Evolutionary conservation across 2,888 invertebrate species (phyloP), one percentile per base, ranked within the genome.

Genomic region (Rugalucina vietnamica): DNA sequence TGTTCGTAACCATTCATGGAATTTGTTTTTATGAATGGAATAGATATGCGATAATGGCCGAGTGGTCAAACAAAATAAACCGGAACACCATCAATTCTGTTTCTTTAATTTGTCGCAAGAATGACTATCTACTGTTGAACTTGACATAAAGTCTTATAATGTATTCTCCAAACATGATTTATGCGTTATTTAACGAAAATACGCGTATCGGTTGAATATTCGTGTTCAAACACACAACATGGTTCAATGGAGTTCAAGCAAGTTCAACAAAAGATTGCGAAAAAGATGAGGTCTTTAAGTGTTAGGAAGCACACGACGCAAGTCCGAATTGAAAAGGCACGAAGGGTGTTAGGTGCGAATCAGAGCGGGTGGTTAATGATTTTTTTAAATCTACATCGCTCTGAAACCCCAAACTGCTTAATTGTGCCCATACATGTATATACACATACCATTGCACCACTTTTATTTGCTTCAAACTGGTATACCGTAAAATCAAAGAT

Each of bases 21-120:
- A 65, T 65, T 65, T 65, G 65, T 65, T 65, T 65, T 65, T 65
- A 65, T 65, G 29, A 65, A 65, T 65, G 65, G 34, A 10, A 65
- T 10, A 65, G 65, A 65, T 65, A 65, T 65, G 34, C 65, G 65
- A 65, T 65, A 65, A 65, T 65, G 34, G 18, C 21, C 24, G 65
- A 65, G n/a, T 65, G 65, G 24, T 24, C 65, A 29, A 29, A 65
- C 8, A 65, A 34, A 65, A 65, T 34, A 32, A 29, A 65, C 10
- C 18, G 18, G 18, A 65, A 65, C 65, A 65, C 32, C 65, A 65
- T 34, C 65, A 34, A 65, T 65, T 32, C 29, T 65, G 65, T 65
- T 65, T 29, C 65, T 65, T 65, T 10, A 34, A 65, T 34, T 29
- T 27, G 27, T 65, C 65, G 65, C 65, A 65, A 65, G 65, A 65